Conservation (phyloP, 2,888 invertebrate genomes). For the Vanessa cardui region DNA sequence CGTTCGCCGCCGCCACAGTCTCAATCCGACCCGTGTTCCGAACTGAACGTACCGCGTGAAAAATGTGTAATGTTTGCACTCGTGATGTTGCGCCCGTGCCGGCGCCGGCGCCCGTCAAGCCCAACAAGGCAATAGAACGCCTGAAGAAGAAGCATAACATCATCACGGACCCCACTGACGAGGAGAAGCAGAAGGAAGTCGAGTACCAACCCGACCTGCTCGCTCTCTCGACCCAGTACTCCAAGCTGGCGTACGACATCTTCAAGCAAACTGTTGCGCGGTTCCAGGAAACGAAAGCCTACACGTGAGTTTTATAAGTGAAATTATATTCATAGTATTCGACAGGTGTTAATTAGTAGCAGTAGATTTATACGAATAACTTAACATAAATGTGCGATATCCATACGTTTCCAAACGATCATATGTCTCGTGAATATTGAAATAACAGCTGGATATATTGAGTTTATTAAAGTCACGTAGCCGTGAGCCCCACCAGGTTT, state of each 20-base stretch:
- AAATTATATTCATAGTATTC: constrained; percentile 3
- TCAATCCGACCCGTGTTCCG: constrained; percentile 32
- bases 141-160: constrained; percentile 77
- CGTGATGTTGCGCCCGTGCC: constrained; percentile 53
- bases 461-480: too few species aligned
- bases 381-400: constrained; percentile 3
- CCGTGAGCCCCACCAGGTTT: too few species aligned
- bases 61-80: constrained; percentile 77
- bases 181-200: constrained; percentile 65
- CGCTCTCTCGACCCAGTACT: constrained; percentile 74
- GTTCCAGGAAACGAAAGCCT: constrained; percentile 73
- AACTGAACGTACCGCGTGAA: constrained; percentile 31
- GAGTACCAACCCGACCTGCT: constrained; percentile 77
- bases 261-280: constrained; percentile 61
- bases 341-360: constrained; percentile 3
- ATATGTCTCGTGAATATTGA: not conserved
- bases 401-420: not conserved
- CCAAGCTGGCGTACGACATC: constrained; percentile 67
- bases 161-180: constrained; percentile 63
- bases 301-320: constrained; percentile 69
- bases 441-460: too few species aligned
- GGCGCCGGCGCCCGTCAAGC: constrained; percentile 49
- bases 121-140: constrained; percentile 57
- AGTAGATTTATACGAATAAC: not conserved
- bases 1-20: constrained; percentile 47